These are phyloP conservation scores for Drosophila ficusphila DNA, from an alignment of 1,140 invertebrate genomes.

Conservation along the genomic window DNA sequence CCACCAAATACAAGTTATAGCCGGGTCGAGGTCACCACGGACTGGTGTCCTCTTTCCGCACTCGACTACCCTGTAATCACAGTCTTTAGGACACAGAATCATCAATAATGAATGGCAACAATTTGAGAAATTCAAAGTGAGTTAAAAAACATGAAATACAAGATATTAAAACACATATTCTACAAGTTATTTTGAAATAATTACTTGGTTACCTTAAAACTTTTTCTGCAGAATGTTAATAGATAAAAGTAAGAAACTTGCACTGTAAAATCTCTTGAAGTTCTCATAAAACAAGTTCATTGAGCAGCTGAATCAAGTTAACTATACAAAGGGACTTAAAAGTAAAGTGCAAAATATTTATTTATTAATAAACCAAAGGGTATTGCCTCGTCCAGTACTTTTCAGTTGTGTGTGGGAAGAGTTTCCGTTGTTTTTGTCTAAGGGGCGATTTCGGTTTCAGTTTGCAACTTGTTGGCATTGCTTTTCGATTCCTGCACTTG, in stretches of 20 bases:
- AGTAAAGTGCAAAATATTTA: too few species aligned
- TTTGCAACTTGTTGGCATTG: slow-evolving; percentile 59
- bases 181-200: background rate
- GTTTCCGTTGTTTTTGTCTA: slow-evolving; percentile 2
- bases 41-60: slow-evolving; percentile 16
- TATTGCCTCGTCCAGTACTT: background rate
- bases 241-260: too few species aligned
- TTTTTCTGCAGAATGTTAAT: too few species aligned
- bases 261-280: too few species aligned
- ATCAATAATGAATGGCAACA: slow-evolving; percentile 10
- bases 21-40: slow-evolving; percentile 59
- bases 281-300: too few species aligned
- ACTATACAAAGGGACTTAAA: too few species aligned
- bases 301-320: too few species aligned
- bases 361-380: background rate
- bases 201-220: too few species aligned
- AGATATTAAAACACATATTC: too few species aligned
- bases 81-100: background rate
- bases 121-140: background rate
- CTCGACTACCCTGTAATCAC: slow-evolving; percentile 27
- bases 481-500: slow-evolving; percentile 60
- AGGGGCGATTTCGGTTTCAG: slow-evolving; percentile 44
- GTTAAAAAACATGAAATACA: too few species aligned
- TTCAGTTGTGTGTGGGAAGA: background rate
- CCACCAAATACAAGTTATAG: slow-evolving; percentile 46